Conservation (phyloP, 2,797 vertebrate species). For the Cebuella pygmaea region DNA sequence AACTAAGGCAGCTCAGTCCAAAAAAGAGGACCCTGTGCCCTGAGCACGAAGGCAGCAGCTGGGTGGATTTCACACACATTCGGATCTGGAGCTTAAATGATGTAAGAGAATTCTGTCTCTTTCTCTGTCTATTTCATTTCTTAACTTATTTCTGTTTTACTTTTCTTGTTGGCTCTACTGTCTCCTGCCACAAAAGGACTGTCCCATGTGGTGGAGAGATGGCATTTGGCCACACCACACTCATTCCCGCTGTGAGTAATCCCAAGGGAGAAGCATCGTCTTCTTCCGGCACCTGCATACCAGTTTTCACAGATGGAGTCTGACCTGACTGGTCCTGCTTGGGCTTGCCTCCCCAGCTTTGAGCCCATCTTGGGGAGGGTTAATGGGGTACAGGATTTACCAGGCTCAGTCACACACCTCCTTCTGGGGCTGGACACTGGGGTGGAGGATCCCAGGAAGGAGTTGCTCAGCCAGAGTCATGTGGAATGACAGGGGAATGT, state of each 20-base stretch:
- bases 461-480: not conserved
- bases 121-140: not conserved
- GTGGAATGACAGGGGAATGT: fast-evolving
- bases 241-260: not conserved
- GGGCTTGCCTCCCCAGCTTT: too few relatives aligned
- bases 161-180: not conserved
- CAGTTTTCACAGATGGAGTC: not conserved
- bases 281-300: not conserved
- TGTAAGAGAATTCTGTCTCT: not conserved
- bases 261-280: not conserved
- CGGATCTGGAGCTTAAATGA: not conserved
- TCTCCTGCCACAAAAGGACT: too few relatives aligned
- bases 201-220: too few relatives aligned
- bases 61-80: too few relatives aligned
- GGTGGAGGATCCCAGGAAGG: too few relatives aligned
- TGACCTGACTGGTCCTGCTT: not conserved
- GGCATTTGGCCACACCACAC: not conserved
- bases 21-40: not conserved
- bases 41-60: not conserved
- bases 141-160: not conserved
- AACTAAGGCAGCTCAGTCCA: not conserved
- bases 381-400: not conserved
- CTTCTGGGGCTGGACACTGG: not conserved
- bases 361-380: not conserved
- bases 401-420: not conserved